Evolutionary conservation across 2,888 invertebrate species (phyloP).

Genomic region (Spialia ferax): DNA sequence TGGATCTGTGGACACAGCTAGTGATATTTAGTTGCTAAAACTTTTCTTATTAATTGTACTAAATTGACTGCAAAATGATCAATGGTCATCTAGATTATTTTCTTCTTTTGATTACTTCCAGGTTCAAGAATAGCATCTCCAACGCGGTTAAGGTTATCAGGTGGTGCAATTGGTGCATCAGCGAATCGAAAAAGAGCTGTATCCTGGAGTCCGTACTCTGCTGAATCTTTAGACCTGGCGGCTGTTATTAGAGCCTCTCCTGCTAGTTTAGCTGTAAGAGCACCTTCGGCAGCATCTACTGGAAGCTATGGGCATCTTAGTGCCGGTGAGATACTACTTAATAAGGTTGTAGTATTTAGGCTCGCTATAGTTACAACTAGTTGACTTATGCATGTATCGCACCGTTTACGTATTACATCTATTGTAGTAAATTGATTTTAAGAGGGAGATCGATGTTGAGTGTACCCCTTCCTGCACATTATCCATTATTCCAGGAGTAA

Average conservation of each 20-base stretch:
- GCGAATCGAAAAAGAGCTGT: slow-evolving; percentile 96
- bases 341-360: too few relatives aligned
- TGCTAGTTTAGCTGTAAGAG: slow-evolving; percentile 95
- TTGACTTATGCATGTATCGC: too few relatives aligned
- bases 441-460: too few relatives aligned
- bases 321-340: slow-evolving; percentile 90
- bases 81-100: background rate
- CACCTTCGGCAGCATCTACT: slow-evolving; percentile 92
- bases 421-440: too few relatives aligned
- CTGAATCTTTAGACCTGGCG: slow-evolving; percentile 96
- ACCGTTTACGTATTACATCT: too few relatives aligned
- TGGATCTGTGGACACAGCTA: too few relatives aligned
- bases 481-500: too few relatives aligned
- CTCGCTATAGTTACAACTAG: too few relatives aligned
- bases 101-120: slow-evolving; percentile 51
- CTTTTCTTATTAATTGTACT: background rate
- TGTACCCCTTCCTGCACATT: too few relatives aligned
- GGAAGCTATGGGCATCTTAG: slow-evolving; percentile 99
- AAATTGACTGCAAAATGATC: background rate
- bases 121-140: slow-evolving; percentile 83
- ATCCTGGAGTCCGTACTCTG: slow-evolving; percentile 98
- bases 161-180: slow-evolving; percentile 78
- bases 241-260: slow-evolving; percentile 98
- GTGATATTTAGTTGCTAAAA: background rate
- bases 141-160: slow-evolving; percentile 76